Evolutionary conservation across 2,797 vertebrate genomes (phyloP).

Genomic region (Calcarius lapponicus): DNA sequence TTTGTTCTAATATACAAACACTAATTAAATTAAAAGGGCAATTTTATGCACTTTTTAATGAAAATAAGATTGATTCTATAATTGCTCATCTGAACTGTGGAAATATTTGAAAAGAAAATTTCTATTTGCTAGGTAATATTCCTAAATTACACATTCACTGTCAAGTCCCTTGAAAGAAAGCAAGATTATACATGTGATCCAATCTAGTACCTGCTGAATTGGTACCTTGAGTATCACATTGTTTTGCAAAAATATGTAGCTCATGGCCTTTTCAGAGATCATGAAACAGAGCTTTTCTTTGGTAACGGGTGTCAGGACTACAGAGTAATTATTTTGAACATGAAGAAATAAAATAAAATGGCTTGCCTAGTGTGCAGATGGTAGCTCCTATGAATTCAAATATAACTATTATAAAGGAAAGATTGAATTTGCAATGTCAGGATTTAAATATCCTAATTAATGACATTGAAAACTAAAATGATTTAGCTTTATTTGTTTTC

Average conservation of each 20-base stretch:
- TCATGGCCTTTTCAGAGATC: background rate
- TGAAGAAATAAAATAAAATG: background rate
- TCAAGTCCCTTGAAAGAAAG: background rate
- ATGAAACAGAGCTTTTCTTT: background rate
- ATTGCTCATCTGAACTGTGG: background rate
- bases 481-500: background rate
- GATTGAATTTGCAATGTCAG: background rate
- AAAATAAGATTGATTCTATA: background rate
- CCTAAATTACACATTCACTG: background rate
- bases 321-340: background rate
- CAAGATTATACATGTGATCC: background rate
- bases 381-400: background rate
- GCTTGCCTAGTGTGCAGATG: background rate
- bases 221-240: background rate
- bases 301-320: background rate
- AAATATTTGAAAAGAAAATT: background rate
- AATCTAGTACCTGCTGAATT: background rate
- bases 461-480: background rate
- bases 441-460: background rate
- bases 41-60: background rate
- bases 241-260: background rate
- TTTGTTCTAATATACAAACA: background rate
- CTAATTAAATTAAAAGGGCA: background rate
- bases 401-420: background rate
- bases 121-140: background rate